Base-by-base conservation (phyloP, 2,113 vertebrate genomes). In the Picathartes gymnocephalus region DNA sequence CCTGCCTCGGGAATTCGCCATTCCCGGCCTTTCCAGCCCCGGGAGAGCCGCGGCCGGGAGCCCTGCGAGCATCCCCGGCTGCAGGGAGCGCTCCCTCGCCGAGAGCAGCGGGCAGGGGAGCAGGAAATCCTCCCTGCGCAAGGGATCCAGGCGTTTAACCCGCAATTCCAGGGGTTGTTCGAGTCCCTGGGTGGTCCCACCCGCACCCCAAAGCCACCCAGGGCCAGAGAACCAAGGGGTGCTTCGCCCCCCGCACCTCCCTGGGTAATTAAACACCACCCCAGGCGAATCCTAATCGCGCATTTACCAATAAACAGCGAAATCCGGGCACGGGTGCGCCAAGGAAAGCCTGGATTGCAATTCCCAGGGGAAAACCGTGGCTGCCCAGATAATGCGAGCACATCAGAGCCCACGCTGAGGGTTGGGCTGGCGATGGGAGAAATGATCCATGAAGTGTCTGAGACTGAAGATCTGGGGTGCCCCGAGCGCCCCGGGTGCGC, bases 1-100 rank as follows among this genome's bases (percentile, higher is more conserved):
- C 88, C 86, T 96, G 94, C 84, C 28, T 54, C 78, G 81, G 66
- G 12, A 96, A 94, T 83, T 96, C 76, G 95, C 96, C 77, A 62
- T 95, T 58, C 64, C 83, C 96, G 35, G 95, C 62, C 13, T 91
- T 79, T 70, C 82, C 70, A 88, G 60, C 57, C 30, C 2, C 62
- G 93, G 76, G 89, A 92, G 95, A 91, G 80, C 24, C 86, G n/a
- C 78, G 27, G 22, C 20, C 17, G 77, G 93, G 83, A 5, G 12
- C 57, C 70, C 92, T 79, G 60, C 70, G 81, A 81, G 73, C 83
- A 88, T 95, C 18, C 82, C 14, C 10, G 39, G 45, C 77, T 50
- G 27, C 64, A 45, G 58, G 45, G 33, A 71, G 64, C 54, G 70
- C 73, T 20, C 74, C 10, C 33, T 12, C 17, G n/a, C n/a, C 78